A percentile compares a stretch with the other conserved stretches of the same genome.
phyloP scores from a whole-genome alignment of 2,888 invertebrate species.

The Mythimna pallens region DNA sequence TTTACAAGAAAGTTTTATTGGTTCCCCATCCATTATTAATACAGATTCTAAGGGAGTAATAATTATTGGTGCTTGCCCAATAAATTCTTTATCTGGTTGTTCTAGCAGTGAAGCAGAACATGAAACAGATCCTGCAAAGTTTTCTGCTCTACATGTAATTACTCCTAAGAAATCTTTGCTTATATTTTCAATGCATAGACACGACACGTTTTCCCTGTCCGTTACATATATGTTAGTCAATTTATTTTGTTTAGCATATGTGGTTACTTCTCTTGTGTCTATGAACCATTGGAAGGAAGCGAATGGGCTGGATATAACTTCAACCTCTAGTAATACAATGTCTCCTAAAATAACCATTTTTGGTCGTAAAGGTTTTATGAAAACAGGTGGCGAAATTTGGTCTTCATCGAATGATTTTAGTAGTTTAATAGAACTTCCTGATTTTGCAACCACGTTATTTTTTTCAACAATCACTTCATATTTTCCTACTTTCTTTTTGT shows the following conservation, averaged over 20 bases:
- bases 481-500: conserved; percentile 95
- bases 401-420: conserved; percentile 91
- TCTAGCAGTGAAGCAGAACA: conserved; percentile 94
- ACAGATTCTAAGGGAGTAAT: conserved; percentile 93
- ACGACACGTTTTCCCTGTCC: conserved; percentile 94
- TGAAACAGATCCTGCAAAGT: conserved; percentile 97
- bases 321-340: conserved; percentile 94
- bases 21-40: conserved; percentile 97
- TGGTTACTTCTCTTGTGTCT: conserved; percentile 93
- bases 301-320: conserved; percentile 94
- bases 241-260: conserved; percentile 89
- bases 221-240: conserved; percentile 93
- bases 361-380: conserved; percentile 93
- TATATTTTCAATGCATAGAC: conserved; percentile 94
- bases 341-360: conserved; percentile 93
- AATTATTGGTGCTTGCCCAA: conserved; percentile 93
- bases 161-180: conserved; percentile 93
- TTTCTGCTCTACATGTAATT: conserved; percentile 97
- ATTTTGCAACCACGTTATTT: conserved; percentile 94
- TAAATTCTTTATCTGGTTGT: conserved; percentile 86
- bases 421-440: conserved; percentile 95
- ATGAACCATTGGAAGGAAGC: conserved; percentile 97
- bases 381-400: conserved; percentile 93
- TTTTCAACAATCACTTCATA: conserved; percentile 96
- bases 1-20: conserved; percentile 93